A percentile compares a stretch with the other conserved stretches of the same genome.
These are phyloP conservation scores for Halcyon smyrnensis DNA, from an alignment of 2,797 vertebrate species.

Conservation along the genomic window DNA sequence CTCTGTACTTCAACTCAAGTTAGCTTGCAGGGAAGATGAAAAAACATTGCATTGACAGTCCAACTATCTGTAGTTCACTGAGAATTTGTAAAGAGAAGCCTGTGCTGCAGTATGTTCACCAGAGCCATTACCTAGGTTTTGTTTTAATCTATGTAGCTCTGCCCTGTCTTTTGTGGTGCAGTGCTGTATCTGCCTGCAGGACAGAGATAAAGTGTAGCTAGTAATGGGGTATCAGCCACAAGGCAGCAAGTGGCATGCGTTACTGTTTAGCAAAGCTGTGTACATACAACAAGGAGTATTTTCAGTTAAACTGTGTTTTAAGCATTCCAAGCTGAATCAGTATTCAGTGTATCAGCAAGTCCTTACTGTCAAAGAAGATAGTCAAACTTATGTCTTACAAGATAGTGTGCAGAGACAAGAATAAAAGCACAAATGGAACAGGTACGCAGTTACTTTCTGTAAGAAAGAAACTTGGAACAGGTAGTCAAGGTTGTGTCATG, in stretches of 20 bases:
- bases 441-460: neutral
- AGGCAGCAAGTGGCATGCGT: neutral
- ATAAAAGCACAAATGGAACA: neutral
- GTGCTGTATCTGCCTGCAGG: neutral
- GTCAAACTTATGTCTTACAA: neutral
- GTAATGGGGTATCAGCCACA: neutral
- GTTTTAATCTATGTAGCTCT: neutral
- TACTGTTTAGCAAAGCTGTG: neutral
- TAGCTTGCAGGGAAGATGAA: neutral
- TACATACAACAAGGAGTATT: neutral
- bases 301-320: neutral
- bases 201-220: neutral
- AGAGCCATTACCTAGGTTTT: neutral
- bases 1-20: neutral
- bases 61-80: neutral
- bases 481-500: neutral
- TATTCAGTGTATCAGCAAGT: neutral
- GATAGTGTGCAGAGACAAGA: neutral
- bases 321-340: neutral
- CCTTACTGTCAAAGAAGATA: neutral
- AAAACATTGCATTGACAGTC: neutral
- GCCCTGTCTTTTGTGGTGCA: neutral
- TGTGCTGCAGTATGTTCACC: neutral
- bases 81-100: neutral
- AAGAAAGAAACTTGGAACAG: neutral